Base-by-base conservation (phyloP, 2,888 invertebrate species). In the Phengaris arion region DNA sequence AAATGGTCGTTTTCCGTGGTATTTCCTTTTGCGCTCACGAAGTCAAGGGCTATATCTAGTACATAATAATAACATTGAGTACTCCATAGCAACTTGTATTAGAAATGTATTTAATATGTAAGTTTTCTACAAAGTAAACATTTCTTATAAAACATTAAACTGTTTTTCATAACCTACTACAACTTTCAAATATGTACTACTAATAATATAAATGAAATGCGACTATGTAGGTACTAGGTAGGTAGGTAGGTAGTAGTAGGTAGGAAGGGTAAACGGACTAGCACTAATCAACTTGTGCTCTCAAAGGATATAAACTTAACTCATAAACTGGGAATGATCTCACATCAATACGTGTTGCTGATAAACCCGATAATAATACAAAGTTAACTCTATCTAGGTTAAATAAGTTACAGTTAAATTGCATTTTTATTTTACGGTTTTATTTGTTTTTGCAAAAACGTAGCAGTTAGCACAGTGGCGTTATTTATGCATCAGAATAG, bases 291-390 rank as follows among this genome's bases (percentile, higher is more conserved):
- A 64, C 64, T 64, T 64, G 64, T 15, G 8, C 72, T 48, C 52
- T 35, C 35, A 72, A 72, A 51, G 72, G 52, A 52, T 12, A 35
- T 72, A 52, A 72, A 72, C 15, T 48, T 72, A 72, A 35, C 51
- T 72, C 22, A 51, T 72, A 72, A 72, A 72, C 52, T 70, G 70
- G 35, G 22, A 52, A 72, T 52, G 72, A 70, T 70, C 54, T 54
- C 35, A 35, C 72, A 72, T 72, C 52, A 54, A 72, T 51, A 72
- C 72, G 35, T 72, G 72, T 15, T 52, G 52, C 72, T 72, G 35
- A 12, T 12, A 22, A 72, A 72, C 72, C 54, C 12, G 13, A 35
- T 13, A 54, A 54, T 35, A 52, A 6, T 15, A 22, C 15, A 72
- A 52, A 54, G 15, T 22, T 22, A 72, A 54, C 52, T 12, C 7